Conservation (phyloP, 2,113 vertebrate genomes). For the Zonotrichia leucophrys region DNA sequence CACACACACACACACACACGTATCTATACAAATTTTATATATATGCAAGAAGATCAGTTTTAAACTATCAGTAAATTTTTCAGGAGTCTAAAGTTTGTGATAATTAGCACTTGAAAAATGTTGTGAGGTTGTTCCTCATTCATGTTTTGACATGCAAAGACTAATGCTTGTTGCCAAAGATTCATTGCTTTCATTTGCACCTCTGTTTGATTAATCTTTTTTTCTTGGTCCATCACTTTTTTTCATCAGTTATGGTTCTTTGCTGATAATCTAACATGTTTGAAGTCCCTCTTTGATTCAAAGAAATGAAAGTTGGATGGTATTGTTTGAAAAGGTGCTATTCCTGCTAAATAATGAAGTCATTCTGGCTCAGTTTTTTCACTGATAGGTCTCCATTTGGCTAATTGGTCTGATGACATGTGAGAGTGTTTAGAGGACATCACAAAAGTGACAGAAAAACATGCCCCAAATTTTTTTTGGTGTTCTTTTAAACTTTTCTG, state of each 20-base stretch:
- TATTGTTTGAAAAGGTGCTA: slow-evolving; percentile 17
- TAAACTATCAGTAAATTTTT: not conserved
- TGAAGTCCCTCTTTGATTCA: slow-evolving; percentile 51
- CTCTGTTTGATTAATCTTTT: not conserved
- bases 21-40: no score
- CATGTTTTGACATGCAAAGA: not conserved
- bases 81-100: not conserved
- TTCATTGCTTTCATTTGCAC: slow-evolving; percentile 25
- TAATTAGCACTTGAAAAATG: slow-evolving; percentile 1
- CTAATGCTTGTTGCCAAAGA: not conserved
- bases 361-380: not conserved
- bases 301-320: not conserved
- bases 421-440: not conserved
- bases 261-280: not conserved
- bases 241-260: not conserved
- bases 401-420: slow-evolving; percentile 25
- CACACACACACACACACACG: no score
- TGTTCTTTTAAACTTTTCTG: not conserved
- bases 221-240: not conserved
- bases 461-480: not conserved
- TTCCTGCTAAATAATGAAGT: not conserved
- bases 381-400: not conserved
- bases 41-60: not conserved
- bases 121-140: not conserved
- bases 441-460: not conserved